Base-by-base conservation (phyloP, 2,113 vertebrate species). In the Sardina pilchardus region DNA sequence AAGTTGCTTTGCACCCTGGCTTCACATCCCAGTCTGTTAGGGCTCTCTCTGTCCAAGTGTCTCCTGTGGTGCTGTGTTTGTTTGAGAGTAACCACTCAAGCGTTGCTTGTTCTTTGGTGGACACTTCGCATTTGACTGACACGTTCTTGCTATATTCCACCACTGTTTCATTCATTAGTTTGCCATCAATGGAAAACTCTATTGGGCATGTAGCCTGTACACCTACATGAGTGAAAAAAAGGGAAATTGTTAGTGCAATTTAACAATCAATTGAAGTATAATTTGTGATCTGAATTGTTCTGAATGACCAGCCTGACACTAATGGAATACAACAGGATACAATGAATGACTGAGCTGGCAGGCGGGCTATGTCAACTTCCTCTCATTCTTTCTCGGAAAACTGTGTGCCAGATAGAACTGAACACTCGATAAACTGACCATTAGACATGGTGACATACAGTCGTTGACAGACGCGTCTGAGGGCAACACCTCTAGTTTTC, bases 151-250 rank as follows among this genome's bases (percentile, higher is more conserved):
- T 71, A 30, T 87, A 85, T 56, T 71, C 34, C 81, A 88, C 42
- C 81, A 85, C 82, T 78, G 30, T 16, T 78, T 78, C 34, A 12
- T 78, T 34, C 30, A 78, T 14, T 78, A 2, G 14, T 36, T 36
- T 34, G 71, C 34, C 34, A 16, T 2, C n/a, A 81, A 16, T 7
- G 21, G 1, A 44, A 8, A 90, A 4, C 17, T 67, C 26, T n/a
- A 89, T 82, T 2, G 82, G 84, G 48, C 89, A 90, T 10, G 39
- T 3, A 0, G 87, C 81, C 24, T 80, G 71, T 16, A 71, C 81
- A 26, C 82, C 89, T 90, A 84, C n/a, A 75, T 17, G 10, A 36
- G 12, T 4, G 5, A 36, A 30, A 78, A 78, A 78, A 17, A 78
- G 10, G 0, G 21, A 6, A 30, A 75, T 2, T 78, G 39, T n/a